Base-by-base conservation (phyloP, 2,797 vertebrate species). In the Vespertilio murinus region DNA sequence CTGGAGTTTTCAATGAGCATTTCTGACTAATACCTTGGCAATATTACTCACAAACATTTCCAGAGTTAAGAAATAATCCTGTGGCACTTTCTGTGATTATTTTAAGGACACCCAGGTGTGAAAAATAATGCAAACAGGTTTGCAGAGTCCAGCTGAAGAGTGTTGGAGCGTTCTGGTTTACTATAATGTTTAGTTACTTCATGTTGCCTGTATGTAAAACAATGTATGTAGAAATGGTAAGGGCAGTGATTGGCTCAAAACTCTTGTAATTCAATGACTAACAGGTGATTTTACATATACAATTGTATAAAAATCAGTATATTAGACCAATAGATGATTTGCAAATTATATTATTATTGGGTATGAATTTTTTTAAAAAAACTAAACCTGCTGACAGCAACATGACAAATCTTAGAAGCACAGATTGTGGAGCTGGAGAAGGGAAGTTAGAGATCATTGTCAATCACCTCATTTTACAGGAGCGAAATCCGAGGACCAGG, bases 1-100 rank as follows among this genome's bases (percentile, higher is more conserved):
- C 97, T 97, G 96, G 98, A 98, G 98, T 96, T 96, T 97, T 97
- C 85, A 81, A 64, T 97, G 95, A 97, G 90, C 88, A 95, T 92
- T 90, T 97, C 96, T 97, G 88, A 96, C 94, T 93, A 96, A 97
- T 89, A 52, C 71, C 91, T 96, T 93, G 92, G 95, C 82, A 91
- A 88, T 94, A 92, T 93, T 78, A 86, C 56, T 95, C 61, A 94
- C 77, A 93, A 94, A 75, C 95, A 96, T 95, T 96, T 96, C 54
- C 92, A 93, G 82, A 95, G 82, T 93, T 97, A 88, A 89, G 73
- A 92, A 95, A 94, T 86, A 89, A 96, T 85, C 88, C 81, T 86
- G 81, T 93, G 86, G 61, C 52, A 82, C 52, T 92, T 97, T 94
- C 71, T 77, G 77, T 74, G 90, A 35, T 93, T 95, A 88, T 87